phyloP scores from a whole-genome alignment of 1,140 invertebrate genomes.

The Phenacoccus solenopsis region DNA sequence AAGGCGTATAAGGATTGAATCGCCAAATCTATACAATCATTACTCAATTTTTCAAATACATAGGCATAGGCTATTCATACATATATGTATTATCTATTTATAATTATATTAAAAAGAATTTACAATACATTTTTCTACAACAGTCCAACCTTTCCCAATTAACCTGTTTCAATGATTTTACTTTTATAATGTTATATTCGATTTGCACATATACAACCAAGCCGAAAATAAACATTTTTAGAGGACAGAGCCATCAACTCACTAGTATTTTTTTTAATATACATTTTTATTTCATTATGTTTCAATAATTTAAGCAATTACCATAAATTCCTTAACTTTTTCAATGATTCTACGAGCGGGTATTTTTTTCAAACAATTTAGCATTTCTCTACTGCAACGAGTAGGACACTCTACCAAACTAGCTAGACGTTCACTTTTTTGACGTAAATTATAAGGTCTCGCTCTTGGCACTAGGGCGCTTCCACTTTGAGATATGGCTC shows the following conservation, averaged over 20 bases:
- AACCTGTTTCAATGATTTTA: too few species aligned
- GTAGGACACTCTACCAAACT: slow-evolving; percentile 53
- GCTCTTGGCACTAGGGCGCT: slow-evolving; percentile 58
- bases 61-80: background rate
- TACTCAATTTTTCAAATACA: background rate
- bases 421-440: slow-evolving; percentile 53
- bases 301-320: too few species aligned
- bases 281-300: too few species aligned
- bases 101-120: background rate
- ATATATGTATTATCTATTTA: background rate
- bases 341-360: slow-evolving; percentile 42
- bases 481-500: slow-evolving; percentile 35
- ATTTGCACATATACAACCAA: too few species aligned
- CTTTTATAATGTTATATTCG: too few species aligned
- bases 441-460: slow-evolving; percentile 45
- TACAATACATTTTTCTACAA: too few species aligned
- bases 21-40: slow-evolving; percentile 36
- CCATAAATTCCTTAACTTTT: slow-evolving; percentile 36
- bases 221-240: too few species aligned
- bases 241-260: too few species aligned
- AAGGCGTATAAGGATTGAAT: slow-evolving; percentile 47
- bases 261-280: too few species aligned
- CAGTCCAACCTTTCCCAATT: too few species aligned
- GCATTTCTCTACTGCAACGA: slow-evolving; percentile 39
- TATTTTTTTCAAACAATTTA: slow-evolving; percentile 52